Percentiles rank a stretch among this genome's conserved stretches.
phyloP scores from a whole-genome alignment of 2,888 invertebrate species.

The Merodon equestris region DNA sequence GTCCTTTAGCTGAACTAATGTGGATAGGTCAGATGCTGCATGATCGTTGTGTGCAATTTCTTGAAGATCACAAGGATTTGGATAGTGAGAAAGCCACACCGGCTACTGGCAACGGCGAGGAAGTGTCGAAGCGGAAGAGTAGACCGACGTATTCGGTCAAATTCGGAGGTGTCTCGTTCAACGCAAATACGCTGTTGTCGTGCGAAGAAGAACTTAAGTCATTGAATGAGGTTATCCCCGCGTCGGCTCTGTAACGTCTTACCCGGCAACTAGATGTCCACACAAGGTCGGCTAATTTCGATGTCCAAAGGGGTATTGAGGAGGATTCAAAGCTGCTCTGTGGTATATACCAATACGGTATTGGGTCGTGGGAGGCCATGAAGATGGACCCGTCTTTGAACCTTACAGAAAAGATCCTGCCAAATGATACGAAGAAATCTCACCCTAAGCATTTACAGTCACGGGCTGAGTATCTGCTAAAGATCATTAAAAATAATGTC shows the following conservation, averaged over 20 bases:
- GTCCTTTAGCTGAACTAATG: constrained; percentile 92
- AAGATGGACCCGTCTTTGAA: constrained; percentile 95
- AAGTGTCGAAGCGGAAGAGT: constrained; percentile 80
- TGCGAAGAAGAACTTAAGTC: constrained; percentile 95
- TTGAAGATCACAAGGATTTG: constrained; percentile 82
- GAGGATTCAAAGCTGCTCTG: constrained; percentile 94
- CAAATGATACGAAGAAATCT: constrained; percentile 91
- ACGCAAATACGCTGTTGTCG: constrained; percentile 94
- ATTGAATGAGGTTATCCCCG: constrained; percentile 90
- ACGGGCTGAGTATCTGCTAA: constrained; percentile 95
- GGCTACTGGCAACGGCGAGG: constrained; percentile 70
- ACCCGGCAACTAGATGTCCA: constrained; percentile 91
- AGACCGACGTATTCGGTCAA: constrained; percentile 88
- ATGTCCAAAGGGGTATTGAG: constrained; percentile 92
- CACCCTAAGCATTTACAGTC: constrained; percentile 96
- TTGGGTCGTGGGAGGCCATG: constrained; percentile 99
- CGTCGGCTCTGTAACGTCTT: constrained; percentile 87
- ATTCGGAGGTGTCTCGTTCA: constrained; percentile 95
- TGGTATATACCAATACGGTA: constrained; percentile 97
- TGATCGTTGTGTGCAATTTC: constrained; percentile 88
- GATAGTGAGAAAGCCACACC: constrained; percentile 72
- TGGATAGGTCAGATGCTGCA: constrained; percentile 92
- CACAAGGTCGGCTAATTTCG: constrained; percentile 93
- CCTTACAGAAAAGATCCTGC: constrained; percentile 91
- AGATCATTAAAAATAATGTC: constrained; percentile 89